phyloP scores from a whole-genome alignment of 2,888 invertebrate genomes.

The Muscina levida region DNA sequence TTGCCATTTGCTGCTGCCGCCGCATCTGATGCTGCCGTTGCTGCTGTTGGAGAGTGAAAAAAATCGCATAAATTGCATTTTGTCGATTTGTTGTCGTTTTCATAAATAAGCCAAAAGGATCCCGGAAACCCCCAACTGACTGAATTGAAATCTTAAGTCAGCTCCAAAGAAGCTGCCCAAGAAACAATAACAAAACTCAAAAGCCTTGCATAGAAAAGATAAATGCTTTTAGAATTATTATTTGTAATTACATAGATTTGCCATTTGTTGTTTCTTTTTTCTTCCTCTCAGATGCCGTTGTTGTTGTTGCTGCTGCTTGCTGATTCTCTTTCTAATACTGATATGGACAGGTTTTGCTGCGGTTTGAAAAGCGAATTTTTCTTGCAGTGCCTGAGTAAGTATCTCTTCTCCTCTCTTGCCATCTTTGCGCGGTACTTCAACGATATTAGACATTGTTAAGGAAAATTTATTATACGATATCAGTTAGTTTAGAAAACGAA shows the following conservation, averaged over 20 bases:
- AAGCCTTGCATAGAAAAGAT: conserved; percentile 67
- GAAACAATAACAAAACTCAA: conserved; percentile 62
- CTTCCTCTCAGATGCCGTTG: neutral
- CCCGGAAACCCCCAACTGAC: neutral
- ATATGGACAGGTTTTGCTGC: conserved; percentile 48
- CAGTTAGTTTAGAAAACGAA: conserved; percentile 49
- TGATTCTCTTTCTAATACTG: conserved; percentile 32
- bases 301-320: no score
- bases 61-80: conserved; percentile 78
- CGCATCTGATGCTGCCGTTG: conserved; percentile 67
- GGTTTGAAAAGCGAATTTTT: conserved; percentile 60
- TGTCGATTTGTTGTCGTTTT: conserved; percentile 78
- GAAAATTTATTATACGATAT: conserved; percentile 63
- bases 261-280: conserved; percentile 66
- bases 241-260: conserved; percentile 76
- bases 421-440: no score
- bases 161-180: neutral
- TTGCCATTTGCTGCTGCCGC: no score
- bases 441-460: conserved; percentile 57
- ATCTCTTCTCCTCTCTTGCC: no score
- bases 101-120: conserved; percentile 72
- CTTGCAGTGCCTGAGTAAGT: conserved; percentile 39
- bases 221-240: conserved; percentile 78
- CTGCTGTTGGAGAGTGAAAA: conserved; percentile 59
- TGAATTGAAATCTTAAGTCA: neutral